phyloP scores from a whole-genome alignment of 2,113 vertebrate genomes.

The Sander vitreus region DNA sequence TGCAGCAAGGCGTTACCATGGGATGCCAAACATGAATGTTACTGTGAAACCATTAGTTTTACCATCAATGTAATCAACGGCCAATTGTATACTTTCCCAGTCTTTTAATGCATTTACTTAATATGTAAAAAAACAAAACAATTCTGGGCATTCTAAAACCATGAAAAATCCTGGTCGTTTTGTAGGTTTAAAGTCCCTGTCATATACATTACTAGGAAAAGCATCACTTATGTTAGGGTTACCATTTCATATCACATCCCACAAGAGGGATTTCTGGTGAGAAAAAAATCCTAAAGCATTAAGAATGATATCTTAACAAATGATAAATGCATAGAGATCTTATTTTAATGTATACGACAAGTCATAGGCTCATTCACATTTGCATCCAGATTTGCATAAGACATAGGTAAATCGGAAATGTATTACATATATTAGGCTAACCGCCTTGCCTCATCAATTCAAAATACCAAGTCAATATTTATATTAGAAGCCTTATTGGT shows the following conservation, averaged over 20 bases:
- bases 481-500: neutral
- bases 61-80: accelerated
- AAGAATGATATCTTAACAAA: neutral
- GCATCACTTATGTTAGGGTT: neutral
- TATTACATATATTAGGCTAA: neutral
- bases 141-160: no score
- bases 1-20: neutral
- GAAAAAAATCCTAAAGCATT: neutral
- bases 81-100: neutral
- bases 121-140: no score
- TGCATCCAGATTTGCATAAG: neutral
- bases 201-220: neutral
- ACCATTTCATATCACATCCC: neutral
- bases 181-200: neutral
- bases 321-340: neutral
- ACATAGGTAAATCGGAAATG: neutral
- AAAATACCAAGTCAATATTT: neutral
- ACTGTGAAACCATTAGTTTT: neutral
- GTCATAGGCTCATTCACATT: neutral
- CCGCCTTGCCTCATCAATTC: neutral
- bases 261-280: neutral
- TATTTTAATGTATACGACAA: neutral
- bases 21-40: neutral
- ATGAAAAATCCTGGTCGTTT: neutral
- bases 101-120: neutral